These are phyloP conservation scores for Ellobius talpinus DNA, from an alignment of 2,113 vertebrate species.

Conservation along the genomic window DNA sequence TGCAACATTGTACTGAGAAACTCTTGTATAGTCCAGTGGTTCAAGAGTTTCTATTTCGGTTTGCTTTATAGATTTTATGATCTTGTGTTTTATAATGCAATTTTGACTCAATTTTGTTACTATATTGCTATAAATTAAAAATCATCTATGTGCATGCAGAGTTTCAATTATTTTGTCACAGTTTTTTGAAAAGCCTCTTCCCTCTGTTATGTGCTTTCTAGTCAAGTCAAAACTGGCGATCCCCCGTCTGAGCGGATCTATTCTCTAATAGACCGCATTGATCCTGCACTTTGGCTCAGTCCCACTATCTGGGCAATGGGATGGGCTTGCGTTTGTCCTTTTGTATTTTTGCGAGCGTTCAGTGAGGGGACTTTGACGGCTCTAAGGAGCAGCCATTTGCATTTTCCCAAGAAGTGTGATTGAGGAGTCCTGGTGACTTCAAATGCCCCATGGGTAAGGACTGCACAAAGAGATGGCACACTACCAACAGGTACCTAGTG, in stretches of 20 bases:
- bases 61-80: background rate
- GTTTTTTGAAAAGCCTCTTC: background rate
- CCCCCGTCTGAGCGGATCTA: background rate
- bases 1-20: background rate
- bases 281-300: background rate
- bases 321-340: background rate
- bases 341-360: background rate
- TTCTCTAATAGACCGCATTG: background rate
- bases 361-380: background rate
- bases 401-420: background rate
- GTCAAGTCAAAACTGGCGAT: background rate
- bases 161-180: background rate
- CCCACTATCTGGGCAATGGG: background rate
- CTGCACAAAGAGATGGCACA: background rate
- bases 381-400: background rate
- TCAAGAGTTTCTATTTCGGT: background rate
- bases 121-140: background rate
- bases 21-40: background rate
- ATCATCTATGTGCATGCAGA: background rate
- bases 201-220: background rate
- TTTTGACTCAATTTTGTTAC: slow-evolving; percentile 6
- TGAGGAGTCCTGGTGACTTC: background rate
- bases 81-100: background rate
- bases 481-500: background rate
- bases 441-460: background rate